Evolutionary conservation across 2,888 invertebrate genomes (phyloP), one percentile per base, ranked within the genome.

Genomic region (Euzetes globulus): DNA sequence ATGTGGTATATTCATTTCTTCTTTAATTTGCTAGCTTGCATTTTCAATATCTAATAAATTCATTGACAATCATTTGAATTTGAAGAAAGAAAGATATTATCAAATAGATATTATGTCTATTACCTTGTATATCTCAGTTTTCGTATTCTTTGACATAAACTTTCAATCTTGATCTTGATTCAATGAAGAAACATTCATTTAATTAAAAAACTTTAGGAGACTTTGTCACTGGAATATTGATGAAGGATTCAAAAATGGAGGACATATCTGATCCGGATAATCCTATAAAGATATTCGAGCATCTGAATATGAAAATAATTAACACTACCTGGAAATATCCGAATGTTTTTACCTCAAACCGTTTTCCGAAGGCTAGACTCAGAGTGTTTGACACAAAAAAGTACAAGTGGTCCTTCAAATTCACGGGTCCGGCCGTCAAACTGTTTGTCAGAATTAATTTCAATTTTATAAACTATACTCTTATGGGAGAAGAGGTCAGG

Each of bases 391-490:
- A 74, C 41, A 71, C 33, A 11, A 50, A 74, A 17, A 37, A 68
- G 27, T 74, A 71, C 37, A 45, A 27, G 19, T 74, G 74, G 74
- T 41, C 29, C 13, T 71, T 74, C 13, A 74, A 55, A 13, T 74
- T 74, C 45, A 74, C 74, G 29, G 50, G 19, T 22, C 74, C 74
- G 25, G 29, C 19, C 5, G 29, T 37, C 9, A 74, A 71, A 47
- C 47, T 74, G 22, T 74, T 52, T 33, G 74, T 74, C 4, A 17
- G 63, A 55, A 37, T 71, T 3, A 74, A 74, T 27, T 74, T 74
- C 71, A 74, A 74, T 60, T 74, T 74, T n/a, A 74, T 74, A 9
- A 74, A 74, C 19, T 74, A 55, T 19, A 74, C 74, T 27, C 37
- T 55, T 25, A n/a, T 71, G 41, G 1, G 50, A 6, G 17, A 22